Percentiles rank a stretch among this genome's conserved stretches.
Evolutionary conservation across 2,113 vertebrate species (phyloP).

Genomic region (Etia nguti): DNA sequence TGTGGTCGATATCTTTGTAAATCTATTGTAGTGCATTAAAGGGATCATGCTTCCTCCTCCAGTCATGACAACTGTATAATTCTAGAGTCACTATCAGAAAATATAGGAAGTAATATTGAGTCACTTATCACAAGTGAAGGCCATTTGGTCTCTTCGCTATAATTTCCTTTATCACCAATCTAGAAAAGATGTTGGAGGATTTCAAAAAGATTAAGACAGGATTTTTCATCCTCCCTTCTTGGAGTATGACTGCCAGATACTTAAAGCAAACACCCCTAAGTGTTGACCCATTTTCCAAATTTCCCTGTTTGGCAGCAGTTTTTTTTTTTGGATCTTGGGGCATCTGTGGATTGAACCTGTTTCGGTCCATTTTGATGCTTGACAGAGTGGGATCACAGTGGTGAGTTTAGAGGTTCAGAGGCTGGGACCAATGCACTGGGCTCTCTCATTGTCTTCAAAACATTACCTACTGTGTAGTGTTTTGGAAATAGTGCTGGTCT

Average conservation of each 20-base stretch:
- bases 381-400: neutral
- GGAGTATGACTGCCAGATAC: fast-evolving
- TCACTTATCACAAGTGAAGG: neutral
- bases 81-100: neutral
- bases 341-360: neutral
- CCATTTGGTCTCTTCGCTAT: neutral
- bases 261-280: neutral
- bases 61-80: neutral
- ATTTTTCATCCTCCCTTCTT: neutral
- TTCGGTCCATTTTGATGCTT: neutral
- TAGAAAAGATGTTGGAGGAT: neutral
- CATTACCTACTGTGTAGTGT: neutral
- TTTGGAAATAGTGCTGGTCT: neutral
- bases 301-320: neutral
- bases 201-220: neutral
- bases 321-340: no score
- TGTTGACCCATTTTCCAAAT: neutral
- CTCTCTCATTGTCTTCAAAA: neutral
- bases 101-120: neutral
- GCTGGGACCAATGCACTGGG: neutral
- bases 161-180: neutral
- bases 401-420: neutral
- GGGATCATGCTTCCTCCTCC: no score
- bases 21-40: neutral
- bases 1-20: neutral